Conservation (phyloP, 92 coral and sea anemone genomes). For the Isaurus tuberculatus region DNA sequence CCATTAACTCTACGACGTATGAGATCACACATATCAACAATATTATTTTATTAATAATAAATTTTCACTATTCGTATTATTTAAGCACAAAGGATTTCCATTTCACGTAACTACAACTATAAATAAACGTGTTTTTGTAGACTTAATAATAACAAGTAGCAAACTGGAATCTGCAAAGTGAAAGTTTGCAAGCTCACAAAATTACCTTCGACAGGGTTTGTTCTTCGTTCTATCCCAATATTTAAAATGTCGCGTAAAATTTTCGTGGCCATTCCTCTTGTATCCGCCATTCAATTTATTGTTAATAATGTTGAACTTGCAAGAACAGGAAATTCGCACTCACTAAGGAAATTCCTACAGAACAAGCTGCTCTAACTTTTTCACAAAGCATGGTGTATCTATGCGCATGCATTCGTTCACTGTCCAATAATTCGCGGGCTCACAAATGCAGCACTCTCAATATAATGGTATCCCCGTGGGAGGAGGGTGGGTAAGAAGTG, state of each 20-base stretch:
- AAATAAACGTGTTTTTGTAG: too few species aligned
- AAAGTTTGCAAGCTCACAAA: not conserved
- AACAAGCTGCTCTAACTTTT: not conserved
- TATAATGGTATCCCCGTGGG: too few species aligned
- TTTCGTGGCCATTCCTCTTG: slow-evolving; percentile 87
- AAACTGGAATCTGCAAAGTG: not conserved
- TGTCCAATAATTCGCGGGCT: slow-evolving; percentile 4
- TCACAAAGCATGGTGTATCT: slow-evolving; percentile 29
- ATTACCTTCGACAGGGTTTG: slow-evolving; percentile 26
- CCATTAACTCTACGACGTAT: too few species aligned
- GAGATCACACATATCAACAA: too few species aligned
- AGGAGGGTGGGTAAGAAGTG: too few species aligned
- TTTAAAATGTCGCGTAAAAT: slow-evolving; percentile 82
- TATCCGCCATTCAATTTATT: slow-evolving; percentile 24
- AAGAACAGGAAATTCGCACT: slow-evolving; percentile 5
- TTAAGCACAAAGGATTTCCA: too few species aligned
- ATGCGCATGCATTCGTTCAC: slow-evolving; percentile 28
- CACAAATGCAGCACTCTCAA: too few species aligned
- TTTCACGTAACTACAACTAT: too few species aligned
- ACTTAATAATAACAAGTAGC: too few species aligned
- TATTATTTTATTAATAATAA: too few species aligned
- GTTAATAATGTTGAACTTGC: not conserved
- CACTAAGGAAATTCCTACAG: not conserved
- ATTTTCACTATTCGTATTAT: too few species aligned
- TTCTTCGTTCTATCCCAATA: slow-evolving; percentile 66